Evolutionary conservation across 2,113 vertebrate genomes (phyloP).

Genomic region (Pitta sordida): DNA sequence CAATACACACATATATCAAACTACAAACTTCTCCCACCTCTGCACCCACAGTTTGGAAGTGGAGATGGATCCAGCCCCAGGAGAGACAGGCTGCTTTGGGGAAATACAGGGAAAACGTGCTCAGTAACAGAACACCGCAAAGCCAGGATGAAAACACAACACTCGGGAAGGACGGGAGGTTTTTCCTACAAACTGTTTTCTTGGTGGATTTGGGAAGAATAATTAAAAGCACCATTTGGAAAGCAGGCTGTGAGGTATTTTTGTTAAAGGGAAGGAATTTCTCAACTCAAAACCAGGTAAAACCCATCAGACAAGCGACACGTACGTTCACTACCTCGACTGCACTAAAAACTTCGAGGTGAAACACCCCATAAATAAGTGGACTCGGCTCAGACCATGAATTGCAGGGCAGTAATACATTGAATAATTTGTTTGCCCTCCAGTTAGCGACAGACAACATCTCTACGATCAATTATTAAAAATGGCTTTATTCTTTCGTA

Average conservation of each 20-base stretch:
- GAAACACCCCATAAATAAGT: neutral
- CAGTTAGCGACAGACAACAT: neutral
- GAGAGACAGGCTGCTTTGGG: neutral
- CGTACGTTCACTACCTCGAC: rapidly evolving
- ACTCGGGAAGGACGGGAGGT: neutral
- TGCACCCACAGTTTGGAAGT: rapidly evolving
- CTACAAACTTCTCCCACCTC: neutral
- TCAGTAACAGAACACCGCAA: neutral
- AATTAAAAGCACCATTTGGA: neutral
- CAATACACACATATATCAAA: neutral
- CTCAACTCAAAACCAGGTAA: neutral
- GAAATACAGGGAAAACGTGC: neutral
- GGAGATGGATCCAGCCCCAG: neutral
- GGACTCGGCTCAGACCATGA: neutral
- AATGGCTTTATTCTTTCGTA: neutral
- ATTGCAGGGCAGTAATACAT: neutral
- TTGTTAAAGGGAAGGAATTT: neutral
- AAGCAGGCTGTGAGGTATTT: rapidly evolving
- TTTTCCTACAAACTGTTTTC: neutral
- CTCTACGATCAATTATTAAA: neutral
- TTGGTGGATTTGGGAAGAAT: neutral
- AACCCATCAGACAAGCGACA: neutral
- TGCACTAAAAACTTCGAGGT: neutral
- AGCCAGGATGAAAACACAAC: neutral
- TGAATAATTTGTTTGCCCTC: neutral